phyloP scores from a whole-genome alignment of 2,113 vertebrate genomes.

The Centropus bengalensis region DNA sequence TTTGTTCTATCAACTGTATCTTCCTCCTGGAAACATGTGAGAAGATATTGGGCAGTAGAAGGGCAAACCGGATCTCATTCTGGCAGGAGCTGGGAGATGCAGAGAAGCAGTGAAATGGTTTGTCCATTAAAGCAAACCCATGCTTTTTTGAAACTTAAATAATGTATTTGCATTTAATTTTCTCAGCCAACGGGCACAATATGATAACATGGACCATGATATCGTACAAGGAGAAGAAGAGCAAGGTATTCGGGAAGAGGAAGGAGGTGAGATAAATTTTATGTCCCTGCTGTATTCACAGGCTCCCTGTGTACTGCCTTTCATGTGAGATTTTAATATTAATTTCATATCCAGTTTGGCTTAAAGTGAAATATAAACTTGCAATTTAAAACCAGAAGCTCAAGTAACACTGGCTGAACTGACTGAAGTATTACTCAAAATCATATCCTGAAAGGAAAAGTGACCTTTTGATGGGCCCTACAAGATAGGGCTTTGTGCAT shows the following conservation, averaged over 20 bases:
- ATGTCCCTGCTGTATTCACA: not conserved
- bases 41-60: not conserved
- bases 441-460: not conserved
- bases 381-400: constrained; percentile 7
- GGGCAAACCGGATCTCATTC: not conserved
- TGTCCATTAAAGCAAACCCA: not conserved
- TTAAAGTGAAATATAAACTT: not conserved
- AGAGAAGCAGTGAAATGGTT: not conserved
- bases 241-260: constrained; percentile 78
- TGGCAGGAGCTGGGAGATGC: not conserved
- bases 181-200: constrained; percentile 82
- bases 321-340: not conserved
- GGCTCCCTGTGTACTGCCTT: not conserved
- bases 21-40: not conserved
- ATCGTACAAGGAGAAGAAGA: constrained; percentile 85
- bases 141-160: not conserved
- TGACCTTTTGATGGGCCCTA: not conserved
- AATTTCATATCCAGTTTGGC: not conserved
- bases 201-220: constrained; percentile 86
- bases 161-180: constrained; percentile 14
- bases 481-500: not conserved
- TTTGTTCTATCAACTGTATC: not conserved
- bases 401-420: not conserved
- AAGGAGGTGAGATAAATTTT: constrained; percentile 77
- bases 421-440: not conserved